Evolutionary conservation across 2,797 vertebrate species (phyloP), one percentile per base, ranked within the genome.

Genomic region (Protonibea diacanthus): DNA sequence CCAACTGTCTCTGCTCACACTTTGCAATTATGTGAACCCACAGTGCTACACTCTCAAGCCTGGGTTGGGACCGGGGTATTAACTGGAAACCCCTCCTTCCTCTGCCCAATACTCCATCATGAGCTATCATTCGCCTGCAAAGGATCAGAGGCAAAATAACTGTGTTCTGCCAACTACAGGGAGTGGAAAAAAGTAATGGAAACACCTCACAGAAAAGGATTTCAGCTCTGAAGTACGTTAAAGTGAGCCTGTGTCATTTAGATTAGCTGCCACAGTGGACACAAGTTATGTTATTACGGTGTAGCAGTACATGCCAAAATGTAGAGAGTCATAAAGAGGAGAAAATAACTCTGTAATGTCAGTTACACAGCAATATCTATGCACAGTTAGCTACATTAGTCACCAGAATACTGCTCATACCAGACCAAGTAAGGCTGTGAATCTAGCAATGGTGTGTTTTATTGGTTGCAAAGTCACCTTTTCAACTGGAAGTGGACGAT

Each of bases 11-110:
- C 90, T 55, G 82, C 89, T 92, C 85, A 56, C 91, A 88, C 89
- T 90, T 93, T 89, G 89, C 90, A 92, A 94, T 93, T 94, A 92
- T 83, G 58, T 57, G 56, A 90, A 90, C 38, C 86, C 88, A 67
- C 89, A 88, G 74, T 56, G 76, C 82, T 81, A 11, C 84, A 51
- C 74, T 71, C 77, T 80, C 52, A 17, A 60, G 76, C 59, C 76
- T 78, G 65, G 63, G 74, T 82, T 64, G 67, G 80, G 76, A 80
- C 62, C 5, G 67, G 20, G 38, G 71, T 53, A 77, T 76, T 71
- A 74, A 79, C 74, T 74, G 76, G 74, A 82, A 76, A 45, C 55
- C 47, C 74, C 57, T 38, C 18, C 18, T 27, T 45, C 48, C 65
- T 49, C 57, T 38, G 66, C 53, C 67, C 56, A 27, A 23, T 38